Evolutionary conservation across 2,113 vertebrate species (phyloP).

Genomic region (Lagopus muta): DNA sequence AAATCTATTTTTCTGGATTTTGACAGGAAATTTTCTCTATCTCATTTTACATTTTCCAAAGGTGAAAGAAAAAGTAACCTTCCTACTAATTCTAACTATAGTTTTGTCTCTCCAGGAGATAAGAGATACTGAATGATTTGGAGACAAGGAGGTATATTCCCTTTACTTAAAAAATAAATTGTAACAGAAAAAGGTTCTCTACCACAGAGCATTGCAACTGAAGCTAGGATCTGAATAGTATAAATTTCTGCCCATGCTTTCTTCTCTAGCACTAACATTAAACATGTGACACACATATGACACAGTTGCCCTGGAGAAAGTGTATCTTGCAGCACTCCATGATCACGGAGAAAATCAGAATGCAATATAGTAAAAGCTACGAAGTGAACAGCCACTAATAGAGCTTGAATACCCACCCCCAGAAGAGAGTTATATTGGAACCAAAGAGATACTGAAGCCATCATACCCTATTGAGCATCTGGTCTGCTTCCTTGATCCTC

Average conservation of each 20-base stretch:
- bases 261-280: not conserved
- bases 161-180: rapidly evolving
- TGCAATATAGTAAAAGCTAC: not conserved
- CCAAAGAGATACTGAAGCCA: not conserved
- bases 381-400: not conserved
- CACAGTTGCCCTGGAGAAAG: not conserved
- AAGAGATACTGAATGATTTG: not conserved
- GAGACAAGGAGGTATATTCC: not conserved
- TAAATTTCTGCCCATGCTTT: not conserved
- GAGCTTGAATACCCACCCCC: not conserved
- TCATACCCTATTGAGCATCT: constrained; percentile 16
- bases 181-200: not conserved
- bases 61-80: not conserved
- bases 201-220: not conserved
- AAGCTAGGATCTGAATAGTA: not conserved
- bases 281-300: not conserved
- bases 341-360: not conserved
- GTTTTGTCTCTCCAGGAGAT: not conserved
- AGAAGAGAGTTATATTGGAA: constrained; percentile 7
- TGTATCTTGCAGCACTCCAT: not conserved
- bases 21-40: not conserved
- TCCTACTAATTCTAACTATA: not conserved
- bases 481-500: constrained; percentile 35
- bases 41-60: not conserved
- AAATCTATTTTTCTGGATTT: not conserved